Conservation (phyloP, 1,140 invertebrate species). For the Drosophila quadrilineata region DNA sequence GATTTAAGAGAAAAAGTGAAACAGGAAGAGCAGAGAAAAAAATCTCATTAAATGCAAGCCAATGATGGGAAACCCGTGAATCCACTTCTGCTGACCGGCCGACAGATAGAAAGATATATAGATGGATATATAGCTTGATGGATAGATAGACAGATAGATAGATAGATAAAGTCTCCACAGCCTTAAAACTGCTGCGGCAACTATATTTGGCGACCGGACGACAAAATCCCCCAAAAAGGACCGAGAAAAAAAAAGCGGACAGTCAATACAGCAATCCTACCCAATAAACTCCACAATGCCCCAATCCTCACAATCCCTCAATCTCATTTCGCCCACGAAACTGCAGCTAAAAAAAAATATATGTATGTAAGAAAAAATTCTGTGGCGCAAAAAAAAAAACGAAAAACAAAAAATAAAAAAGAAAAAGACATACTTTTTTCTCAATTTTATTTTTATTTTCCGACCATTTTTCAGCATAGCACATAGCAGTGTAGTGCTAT, state of each 20-base stretch:
- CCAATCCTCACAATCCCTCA: too few species aligned
- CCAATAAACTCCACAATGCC: neutral
- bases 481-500: too few species aligned
- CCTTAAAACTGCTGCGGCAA: too few species aligned
- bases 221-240: conserved; percentile 25
- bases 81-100: conserved; percentile 39
- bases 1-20: neutral
- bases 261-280: neutral
- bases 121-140: too few species aligned
- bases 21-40: conserved; percentile 2
- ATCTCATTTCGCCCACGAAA: neutral
- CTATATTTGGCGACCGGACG: conserved; percentile 39
- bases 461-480: conserved; percentile 24
- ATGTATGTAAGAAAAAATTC: too few species aligned
- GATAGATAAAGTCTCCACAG: too few species aligned
- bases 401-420: conserved; percentile 11
- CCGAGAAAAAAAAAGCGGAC: too few species aligned
- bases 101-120: too few species aligned
- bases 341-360: conserved; percentile 5
- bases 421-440: too few species aligned
- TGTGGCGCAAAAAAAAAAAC: conserved; percentile 22
- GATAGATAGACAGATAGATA: too few species aligned
- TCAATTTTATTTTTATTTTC: too few species aligned
- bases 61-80: conserved; percentile 25
- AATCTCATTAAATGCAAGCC: conserved; percentile 47